phyloP scores from a whole-genome alignment of 2,113 vertebrate genomes.

The Ramphastos sulfuratus region DNA sequence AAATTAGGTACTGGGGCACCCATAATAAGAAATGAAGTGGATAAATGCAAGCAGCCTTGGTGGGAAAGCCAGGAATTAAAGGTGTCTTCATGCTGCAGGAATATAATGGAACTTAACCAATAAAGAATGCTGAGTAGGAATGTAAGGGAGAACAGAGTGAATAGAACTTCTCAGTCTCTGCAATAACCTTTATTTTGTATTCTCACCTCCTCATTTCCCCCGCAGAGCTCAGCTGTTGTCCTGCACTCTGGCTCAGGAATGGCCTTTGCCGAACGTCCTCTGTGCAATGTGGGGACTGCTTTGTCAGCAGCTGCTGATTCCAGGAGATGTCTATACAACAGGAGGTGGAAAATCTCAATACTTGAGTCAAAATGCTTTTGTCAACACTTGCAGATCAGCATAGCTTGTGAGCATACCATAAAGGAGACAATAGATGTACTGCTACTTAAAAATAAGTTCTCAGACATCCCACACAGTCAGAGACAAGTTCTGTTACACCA shows the following conservation, averaged over 20 bases:
- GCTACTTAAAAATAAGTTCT: background rate
- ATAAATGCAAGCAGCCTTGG: background rate
- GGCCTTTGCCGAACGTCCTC: slow-evolving; percentile 79
- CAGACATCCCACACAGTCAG: background rate
- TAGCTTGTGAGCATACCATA: background rate
- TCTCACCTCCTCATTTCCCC: slow-evolving; percentile 83
- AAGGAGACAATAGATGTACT: background rate
- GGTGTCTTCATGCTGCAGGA: background rate
- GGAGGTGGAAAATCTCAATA: background rate
- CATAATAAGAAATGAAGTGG: background rate
- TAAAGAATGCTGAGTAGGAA: background rate
- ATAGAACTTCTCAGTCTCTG: background rate
- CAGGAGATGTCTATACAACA: slow-evolving; percentile 70
- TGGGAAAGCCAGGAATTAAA: background rate
- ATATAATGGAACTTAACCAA: background rate
- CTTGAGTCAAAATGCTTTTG: background rate
- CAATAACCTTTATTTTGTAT: background rate
- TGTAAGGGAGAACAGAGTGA: background rate
- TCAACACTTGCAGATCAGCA: background rate
- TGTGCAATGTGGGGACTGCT: background rate
- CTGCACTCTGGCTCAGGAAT: slow-evolving; percentile 67
- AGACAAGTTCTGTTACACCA: background rate
- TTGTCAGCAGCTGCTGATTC: slow-evolving; percentile 73
- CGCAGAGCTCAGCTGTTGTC: slow-evolving; percentile 64
- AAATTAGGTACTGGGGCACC: background rate